Conservation (phyloP, 2,113 vertebrate genomes). For the Coryphaenoides rupestris region DNA sequence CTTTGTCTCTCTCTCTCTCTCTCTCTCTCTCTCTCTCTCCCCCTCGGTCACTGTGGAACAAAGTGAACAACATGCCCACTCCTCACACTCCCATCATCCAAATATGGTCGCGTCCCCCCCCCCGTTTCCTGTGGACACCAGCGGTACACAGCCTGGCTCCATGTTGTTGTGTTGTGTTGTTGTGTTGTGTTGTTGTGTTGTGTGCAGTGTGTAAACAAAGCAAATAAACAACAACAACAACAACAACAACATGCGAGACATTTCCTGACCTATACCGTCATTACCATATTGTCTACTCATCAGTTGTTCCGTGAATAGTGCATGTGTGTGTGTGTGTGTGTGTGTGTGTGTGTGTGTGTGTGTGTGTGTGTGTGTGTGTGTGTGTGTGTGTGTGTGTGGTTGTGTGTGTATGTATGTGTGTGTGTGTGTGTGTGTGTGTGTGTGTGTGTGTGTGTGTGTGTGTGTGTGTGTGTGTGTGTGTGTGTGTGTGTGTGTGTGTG, state of each 20-base stretch:
- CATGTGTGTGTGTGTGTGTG: background rate
- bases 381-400: background rate
- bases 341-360: background rate
- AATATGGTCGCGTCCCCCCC: too few species aligned
- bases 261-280: constrained; percentile 42
- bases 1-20: too few species aligned
- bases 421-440: background rate
- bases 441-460: background rate
- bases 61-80: too few species aligned
- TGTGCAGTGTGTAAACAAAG: background rate
- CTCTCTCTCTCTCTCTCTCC: too few species aligned
- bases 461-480: background rate
- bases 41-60: too few species aligned
- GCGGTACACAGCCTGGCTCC: background rate
- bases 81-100: too few species aligned
- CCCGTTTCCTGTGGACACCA: too few species aligned
- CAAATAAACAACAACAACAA: too few species aligned
- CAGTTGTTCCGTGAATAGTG: constrained; percentile 50
- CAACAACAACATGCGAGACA: constrained; percentile 11
- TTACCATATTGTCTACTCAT: constrained; percentile 51
- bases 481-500: background rate
- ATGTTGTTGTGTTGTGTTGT: background rate
- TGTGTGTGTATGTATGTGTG: background rate
- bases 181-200: too few species aligned
- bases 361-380: background rate